phyloP scores from a whole-genome alignment of 1,140 invertebrate genomes.

The Zaprionus tsacasi region DNA sequence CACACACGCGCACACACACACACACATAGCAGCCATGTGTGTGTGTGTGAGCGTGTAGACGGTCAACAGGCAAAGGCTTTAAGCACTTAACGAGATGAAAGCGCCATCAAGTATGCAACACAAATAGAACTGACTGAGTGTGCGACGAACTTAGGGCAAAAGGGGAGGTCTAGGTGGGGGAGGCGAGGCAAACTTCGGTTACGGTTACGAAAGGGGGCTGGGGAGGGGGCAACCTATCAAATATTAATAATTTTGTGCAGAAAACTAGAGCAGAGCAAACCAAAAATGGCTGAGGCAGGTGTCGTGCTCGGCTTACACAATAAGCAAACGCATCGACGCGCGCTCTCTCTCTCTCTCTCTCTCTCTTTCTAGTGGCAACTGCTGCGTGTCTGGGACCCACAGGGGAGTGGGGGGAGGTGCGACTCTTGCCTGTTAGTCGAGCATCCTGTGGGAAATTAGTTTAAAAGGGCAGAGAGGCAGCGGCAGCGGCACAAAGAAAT shows the following conservation, averaged over 20 bases:
- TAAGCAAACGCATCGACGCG: slow-evolving; percentile 59
- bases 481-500: slow-evolving; percentile 54
- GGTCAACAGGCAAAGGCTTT: slow-evolving; percentile 58
- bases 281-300: slow-evolving; percentile 63
- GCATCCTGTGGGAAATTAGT: slow-evolving; percentile 78
- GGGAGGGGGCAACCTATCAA: slow-evolving; percentile 48
- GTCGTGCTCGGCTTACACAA: slow-evolving; percentile 75
- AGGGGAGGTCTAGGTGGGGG: too few relatives aligned
- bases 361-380: neutral
- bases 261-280: slow-evolving; percentile 59
- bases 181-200: neutral
- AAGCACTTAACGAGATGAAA: slow-evolving; percentile 77
- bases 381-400: slow-evolving; percentile 65
- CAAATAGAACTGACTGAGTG: slow-evolving; percentile 42
- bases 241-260: slow-evolving; percentile 74
- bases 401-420: slow-evolving; percentile 7
- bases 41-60: neutral
- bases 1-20: neutral
- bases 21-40: neutral
- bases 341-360: slow-evolving; percentile 10
- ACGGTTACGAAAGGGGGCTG: too few relatives aligned
- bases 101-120: slow-evolving; percentile 68
- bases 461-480: slow-evolving; percentile 63
- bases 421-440: slow-evolving; percentile 11
- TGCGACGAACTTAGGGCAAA: neutral